phyloP scores from a whole-genome alignment of 2,888 invertebrate species.

The Galerucella nymphaeae region DNA sequence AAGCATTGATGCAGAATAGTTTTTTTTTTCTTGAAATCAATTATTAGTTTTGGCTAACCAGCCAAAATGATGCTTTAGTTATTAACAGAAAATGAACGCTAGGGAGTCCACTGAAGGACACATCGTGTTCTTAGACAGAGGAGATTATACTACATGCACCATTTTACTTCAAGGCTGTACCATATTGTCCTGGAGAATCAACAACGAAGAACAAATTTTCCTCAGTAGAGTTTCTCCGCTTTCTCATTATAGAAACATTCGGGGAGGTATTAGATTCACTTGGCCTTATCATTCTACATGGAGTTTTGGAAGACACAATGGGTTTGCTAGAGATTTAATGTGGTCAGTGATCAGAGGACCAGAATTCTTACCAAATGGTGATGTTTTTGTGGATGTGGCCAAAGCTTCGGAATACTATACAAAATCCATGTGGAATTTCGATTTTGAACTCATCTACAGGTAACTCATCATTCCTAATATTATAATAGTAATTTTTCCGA shows the following conservation, averaged over 20 bases:
- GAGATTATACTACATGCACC: constrained; percentile 48
- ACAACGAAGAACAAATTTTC: constrained; percentile 45
- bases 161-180: constrained; percentile 46
- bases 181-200: constrained; percentile 48
- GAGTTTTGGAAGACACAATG: constrained; percentile 39
- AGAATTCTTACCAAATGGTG: constrained; percentile 28
- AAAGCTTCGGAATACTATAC: constrained; percentile 41
- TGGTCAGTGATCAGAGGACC: constrained; percentile 45
- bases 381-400: constrained; percentile 40
- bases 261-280: constrained; percentile 43
- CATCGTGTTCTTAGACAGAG: constrained; percentile 45
- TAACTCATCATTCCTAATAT: not conserved
- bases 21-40: not conserved
- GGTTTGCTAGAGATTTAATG: constrained; percentile 43
- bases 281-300: constrained; percentile 43
- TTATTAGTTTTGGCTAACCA: not conserved
- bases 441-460: constrained; percentile 42
- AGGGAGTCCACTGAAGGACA: constrained; percentile 12
- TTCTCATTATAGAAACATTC: constrained; percentile 21
- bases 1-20: not conserved
- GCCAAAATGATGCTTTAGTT: no score
- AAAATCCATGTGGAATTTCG: constrained; percentile 44
- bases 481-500: not conserved
- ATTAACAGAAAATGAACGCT: not conserved
- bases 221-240: constrained; percentile 22